Evolutionary conservation across 2,797 vertebrate species (phyloP).

Genomic region (Micrastur ruficollis): DNA sequence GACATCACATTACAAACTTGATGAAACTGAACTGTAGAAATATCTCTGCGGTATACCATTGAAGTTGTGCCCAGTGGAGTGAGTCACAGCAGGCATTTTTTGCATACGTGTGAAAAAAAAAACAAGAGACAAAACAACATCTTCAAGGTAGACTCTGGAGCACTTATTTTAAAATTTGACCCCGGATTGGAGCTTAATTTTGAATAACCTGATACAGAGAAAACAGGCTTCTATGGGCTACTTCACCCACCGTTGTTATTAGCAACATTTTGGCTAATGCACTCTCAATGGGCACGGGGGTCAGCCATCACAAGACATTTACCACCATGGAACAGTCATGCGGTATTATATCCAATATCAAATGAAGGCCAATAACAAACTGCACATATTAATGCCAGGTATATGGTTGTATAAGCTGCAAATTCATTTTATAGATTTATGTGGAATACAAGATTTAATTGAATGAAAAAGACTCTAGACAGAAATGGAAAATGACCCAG

Average conservation of each 20-base stretch:
- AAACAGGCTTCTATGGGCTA: background rate
- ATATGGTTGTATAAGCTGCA: background rate
- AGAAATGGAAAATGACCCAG: slow-evolving; percentile 37
- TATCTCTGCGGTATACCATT: background rate
- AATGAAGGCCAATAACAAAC: background rate
- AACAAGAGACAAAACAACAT: background rate
- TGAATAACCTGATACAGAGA: background rate
- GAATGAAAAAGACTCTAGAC: slow-evolving; percentile 25
- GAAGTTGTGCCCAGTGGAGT: background rate
- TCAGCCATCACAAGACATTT: background rate
- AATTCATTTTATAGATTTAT: slow-evolving; percentile 3
- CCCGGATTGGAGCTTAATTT: background rate
- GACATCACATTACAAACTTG: background rate
- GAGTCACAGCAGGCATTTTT: background rate
- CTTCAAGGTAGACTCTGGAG: background rate
- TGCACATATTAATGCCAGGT: background rate
- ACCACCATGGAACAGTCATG: background rate
- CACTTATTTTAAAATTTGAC: background rate
- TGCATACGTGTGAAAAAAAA: background rate
- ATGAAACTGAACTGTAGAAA: background rate
- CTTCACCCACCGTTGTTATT: background rate
- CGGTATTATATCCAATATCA: background rate
- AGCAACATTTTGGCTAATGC: background rate
- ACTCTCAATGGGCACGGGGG: background rate
- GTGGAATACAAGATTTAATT: slow-evolving; percentile 32